These are phyloP conservation scores for Pteromalus puparum DNA, from an alignment of 1,140 invertebrate genomes.

Conservation along the genomic window DNA sequence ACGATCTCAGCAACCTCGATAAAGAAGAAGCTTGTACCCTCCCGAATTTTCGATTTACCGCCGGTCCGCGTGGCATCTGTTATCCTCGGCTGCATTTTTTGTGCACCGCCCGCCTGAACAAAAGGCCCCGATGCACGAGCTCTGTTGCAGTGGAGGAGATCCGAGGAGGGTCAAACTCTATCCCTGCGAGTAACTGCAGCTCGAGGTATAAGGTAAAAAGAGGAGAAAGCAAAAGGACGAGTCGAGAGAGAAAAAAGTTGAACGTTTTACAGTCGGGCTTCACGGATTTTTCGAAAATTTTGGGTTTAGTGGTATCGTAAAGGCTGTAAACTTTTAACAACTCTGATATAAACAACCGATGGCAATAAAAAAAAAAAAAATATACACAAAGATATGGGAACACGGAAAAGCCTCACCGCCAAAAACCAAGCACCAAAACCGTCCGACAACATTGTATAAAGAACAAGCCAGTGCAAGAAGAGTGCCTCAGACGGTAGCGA, in stretches of 20 bases:
- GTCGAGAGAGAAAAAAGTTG: neutral
- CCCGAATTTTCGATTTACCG: neutral
- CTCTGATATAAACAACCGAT: too few species aligned
- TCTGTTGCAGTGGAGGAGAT: neutral
- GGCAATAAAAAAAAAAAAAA: too few species aligned
- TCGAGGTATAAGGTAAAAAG: constrained; percentile 9
- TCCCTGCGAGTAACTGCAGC: neutral
- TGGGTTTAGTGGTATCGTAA: neutral
- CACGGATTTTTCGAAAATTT: neutral
- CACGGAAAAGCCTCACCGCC: constrained; percentile 25
- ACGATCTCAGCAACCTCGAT: neutral
- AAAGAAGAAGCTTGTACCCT: neutral
- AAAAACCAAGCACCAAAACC: too few species aligned
- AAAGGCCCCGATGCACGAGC: neutral
- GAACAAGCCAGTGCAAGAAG: neutral
- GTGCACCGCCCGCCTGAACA: neutral
- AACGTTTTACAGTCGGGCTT: neutral
- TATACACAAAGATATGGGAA: constrained; percentile 25
- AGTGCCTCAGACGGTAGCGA: constrained; percentile 16
- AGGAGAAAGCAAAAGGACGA: neutral
- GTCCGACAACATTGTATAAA: neutral
- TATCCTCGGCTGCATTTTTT: constrained; percentile 32
- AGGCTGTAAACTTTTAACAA: too few species aligned
- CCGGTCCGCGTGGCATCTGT: constrained; percentile 33
- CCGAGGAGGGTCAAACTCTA: constrained; percentile 29